phyloP scores from a whole-genome alignment of 37 sponge, comb jelly and placozoan species.

The Eunapius fragilis region DNA sequence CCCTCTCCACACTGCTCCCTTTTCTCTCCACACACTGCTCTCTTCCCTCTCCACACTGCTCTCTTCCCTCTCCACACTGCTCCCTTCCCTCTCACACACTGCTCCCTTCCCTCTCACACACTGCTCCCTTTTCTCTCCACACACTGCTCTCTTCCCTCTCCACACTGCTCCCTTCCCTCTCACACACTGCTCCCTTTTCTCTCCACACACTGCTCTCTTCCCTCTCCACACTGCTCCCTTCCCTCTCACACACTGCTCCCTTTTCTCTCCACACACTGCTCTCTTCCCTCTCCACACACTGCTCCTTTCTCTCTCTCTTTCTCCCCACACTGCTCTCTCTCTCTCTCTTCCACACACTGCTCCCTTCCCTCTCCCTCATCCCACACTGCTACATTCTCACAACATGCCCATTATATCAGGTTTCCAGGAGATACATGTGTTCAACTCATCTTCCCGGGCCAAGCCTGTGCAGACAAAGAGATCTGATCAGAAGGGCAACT shows the following conservation, averaged over 20 bases:
- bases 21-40: neutral
- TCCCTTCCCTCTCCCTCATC: neutral
- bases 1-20: too few species aligned
- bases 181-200: neutral
- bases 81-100: neutral
- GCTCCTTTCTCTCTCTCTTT: neutral
- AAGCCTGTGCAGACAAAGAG: conserved; percentile 7
- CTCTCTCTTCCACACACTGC: neutral
- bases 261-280: neutral
- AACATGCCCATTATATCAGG: neutral
- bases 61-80: neutral
- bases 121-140: neutral
- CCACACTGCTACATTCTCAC: neutral
- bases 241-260: too few species aligned
- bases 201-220: too few species aligned
- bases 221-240: neutral
- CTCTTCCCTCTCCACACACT: neutral
- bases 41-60: neutral
- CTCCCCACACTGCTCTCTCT: neutral
- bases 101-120: neutral
- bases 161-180: too few species aligned
- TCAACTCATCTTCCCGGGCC: neutral
- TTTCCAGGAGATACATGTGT: conserved; percentile 14
- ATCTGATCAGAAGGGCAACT: conserved; percentile 33
- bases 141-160: too few species aligned